Percentiles rank a stretch among this genome's conserved stretches.
phyloP scores from a whole-genome alignment of 2,113 vertebrate species.

The Oxygymnocypris stewartii region DNA sequence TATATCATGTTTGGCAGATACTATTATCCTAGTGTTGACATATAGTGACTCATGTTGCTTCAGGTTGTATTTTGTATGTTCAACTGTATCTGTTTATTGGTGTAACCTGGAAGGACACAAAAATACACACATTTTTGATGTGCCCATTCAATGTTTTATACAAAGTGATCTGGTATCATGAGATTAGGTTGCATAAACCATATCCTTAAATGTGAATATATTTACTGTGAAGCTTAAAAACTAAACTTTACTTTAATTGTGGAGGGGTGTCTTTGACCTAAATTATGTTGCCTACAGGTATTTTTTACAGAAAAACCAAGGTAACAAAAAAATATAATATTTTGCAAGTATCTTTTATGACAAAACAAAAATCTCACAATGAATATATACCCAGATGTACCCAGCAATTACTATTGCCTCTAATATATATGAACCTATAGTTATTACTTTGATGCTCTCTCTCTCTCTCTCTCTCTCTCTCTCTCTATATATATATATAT shows the following conservation, averaged over 20 bases:
- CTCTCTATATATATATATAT: no score
- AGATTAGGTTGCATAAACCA: background rate
- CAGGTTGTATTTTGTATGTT: background rate
- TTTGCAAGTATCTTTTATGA: no score
- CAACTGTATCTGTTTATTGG: background rate
- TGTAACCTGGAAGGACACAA: background rate
- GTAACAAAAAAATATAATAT: no score
- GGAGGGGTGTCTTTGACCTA: no score
- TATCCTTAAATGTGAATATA: background rate
- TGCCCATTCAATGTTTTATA: background rate
- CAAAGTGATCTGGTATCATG: background rate
- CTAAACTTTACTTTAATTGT: no score
- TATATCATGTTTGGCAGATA: background rate
- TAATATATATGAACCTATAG: background rate
- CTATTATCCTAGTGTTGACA: background rate
- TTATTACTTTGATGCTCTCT: no score
- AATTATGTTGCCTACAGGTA: no score
- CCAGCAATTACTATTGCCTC: background rate
- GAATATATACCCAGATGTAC: no score
- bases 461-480: no score
- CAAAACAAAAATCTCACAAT: no score
- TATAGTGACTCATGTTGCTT: background rate
- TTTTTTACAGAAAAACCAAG: no score
- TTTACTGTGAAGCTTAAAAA: background rate
- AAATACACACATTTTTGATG: background rate